phyloP scores from a whole-genome alignment of 2,797 vertebrate genomes.

The Pseudopleuronectes americanus region DNA sequence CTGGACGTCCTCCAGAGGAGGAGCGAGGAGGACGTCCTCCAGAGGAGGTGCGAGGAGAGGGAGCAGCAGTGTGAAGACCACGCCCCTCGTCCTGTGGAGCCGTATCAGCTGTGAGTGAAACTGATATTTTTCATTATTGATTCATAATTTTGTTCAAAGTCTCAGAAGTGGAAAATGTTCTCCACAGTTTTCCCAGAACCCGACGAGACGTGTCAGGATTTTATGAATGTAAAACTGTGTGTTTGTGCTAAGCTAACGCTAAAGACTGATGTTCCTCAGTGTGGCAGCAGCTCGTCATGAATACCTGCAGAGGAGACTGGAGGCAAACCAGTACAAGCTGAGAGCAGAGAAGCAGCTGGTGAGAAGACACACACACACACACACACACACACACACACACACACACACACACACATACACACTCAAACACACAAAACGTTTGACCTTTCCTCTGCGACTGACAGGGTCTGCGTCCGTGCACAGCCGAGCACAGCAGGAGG shows the following conservation, averaged over 20 bases:
- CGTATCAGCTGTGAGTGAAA: slow-evolving; percentile 81
- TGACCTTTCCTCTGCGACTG: background rate
- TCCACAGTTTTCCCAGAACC: no score
- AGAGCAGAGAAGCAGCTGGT: slow-evolving; percentile 95
- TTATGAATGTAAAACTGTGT: no score
- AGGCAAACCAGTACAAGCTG: slow-evolving; percentile 91
- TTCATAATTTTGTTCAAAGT: no score
- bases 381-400: no score
- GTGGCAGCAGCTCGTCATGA: slow-evolving; percentile 83
- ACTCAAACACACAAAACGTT: no score
- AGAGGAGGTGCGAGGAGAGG: slow-evolving; percentile 60
- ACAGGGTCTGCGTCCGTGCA: slow-evolving; percentile 90
- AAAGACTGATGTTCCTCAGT: slow-evolving; percentile 64
- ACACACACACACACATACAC: no score
- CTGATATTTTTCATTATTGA: background rate
- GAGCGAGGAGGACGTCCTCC: slow-evolving; percentile 55
- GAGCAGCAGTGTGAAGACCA: slow-evolving; percentile 51
- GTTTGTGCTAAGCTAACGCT: no score
- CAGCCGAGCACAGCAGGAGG: slow-evolving; percentile 70
- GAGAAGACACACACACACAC: slow-evolving; percentile 39
- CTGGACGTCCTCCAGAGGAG: slow-evolving; percentile 80
- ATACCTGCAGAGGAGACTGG: slow-evolving; percentile 89
- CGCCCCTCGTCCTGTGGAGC: slow-evolving; percentile 55
- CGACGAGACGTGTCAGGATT: no score
- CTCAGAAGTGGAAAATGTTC: no score